These are phyloP conservation scores for Pediacus dermestoides DNA, from an alignment of 2,888 invertebrate genomes.

Conservation along the genomic window DNA sequence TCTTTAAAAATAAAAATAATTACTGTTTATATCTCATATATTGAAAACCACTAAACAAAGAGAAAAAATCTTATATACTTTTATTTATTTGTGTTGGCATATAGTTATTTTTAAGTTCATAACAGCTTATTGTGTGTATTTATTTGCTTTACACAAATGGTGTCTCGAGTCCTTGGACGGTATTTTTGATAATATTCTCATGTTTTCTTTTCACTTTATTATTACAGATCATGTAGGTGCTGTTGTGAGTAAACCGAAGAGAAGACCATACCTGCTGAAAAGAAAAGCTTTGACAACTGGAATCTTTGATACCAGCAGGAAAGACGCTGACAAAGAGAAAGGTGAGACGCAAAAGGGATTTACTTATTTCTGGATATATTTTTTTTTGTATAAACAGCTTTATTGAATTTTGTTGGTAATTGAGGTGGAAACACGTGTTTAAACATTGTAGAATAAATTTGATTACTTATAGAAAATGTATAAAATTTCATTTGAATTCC, in stretches of 20 bases:
- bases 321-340: constrained; percentile 65
- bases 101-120: constrained; percentile 17
- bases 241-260: constrained; percentile 66
- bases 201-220: constrained; percentile 18
- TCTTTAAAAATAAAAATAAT: too few species aligned
- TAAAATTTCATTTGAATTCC: too few species aligned
- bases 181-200: constrained; percentile 12
- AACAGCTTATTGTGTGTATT: constrained; percentile 19
- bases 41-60: too few species aligned
- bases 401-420: too few species aligned
- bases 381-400: too few species aligned
- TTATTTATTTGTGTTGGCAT: constrained; percentile 9
- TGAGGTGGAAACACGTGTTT: too few species aligned
- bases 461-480: too few species aligned
- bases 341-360: constrained; percentile 21
- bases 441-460: too few species aligned
- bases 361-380: too few species aligned
- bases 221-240: constrained; percentile 50
- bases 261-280: constrained; percentile 76
- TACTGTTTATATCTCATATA: too few species aligned
- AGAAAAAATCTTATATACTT: too few species aligned
- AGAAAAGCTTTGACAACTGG: constrained; percentile 85
- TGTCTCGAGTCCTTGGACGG: constrained; percentile 11
- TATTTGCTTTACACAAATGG: constrained; percentile 17
- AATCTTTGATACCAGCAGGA: constrained; percentile 74